Base-by-base conservation (phyloP, 2,888 invertebrate genomes). In the Hypolimnas misippus region DNA sequence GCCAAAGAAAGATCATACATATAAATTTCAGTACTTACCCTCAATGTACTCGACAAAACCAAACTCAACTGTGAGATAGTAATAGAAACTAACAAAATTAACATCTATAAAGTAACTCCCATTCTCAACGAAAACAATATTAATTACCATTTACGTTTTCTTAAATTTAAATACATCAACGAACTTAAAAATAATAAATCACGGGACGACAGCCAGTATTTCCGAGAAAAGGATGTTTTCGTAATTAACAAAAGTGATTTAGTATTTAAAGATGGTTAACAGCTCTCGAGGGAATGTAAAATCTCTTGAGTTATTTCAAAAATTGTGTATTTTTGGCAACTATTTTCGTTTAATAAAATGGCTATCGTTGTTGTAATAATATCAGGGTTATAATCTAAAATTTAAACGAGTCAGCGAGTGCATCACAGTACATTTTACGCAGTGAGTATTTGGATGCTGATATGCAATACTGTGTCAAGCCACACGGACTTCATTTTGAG, bases 181-280 rank as follows among this genome's bases (percentile, higher is more conserved):
- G 62, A 66, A 67, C 56, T 65, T 67, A 67, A 64, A 51, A 67
- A 62, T 61, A 60, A 67, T 72, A 71, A 75, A 72, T 73, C 71
- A 70, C 65, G 31, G 31, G 62, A 46, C 52, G 66, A 69, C 68
- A 63, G 53, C 56, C 69, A 72, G 72, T 60, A 63, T 72, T 72
- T 70, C 68, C 68, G 68, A 65, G 67, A 70, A 71, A 65, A 69
- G 70, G 68, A 71, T 71, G 70, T 73, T 72, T 73, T 65, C 67
- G 73, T 75, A 76, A 78, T 77, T 77, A 76, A 73, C 74, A 59
- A 57, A 70, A 69, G 73, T 75, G 73, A 78, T 78, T 78, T 76
- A 74, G 70, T 69, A 72, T 68, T 67, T 66, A 67, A 68, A 64
- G 63, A 70, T 54, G 55, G 60, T 58, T 69, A 68, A 75, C 68